Conservation (phyloP, 2,113 vertebrate species). For the Nannobrachium achirus region DNA sequence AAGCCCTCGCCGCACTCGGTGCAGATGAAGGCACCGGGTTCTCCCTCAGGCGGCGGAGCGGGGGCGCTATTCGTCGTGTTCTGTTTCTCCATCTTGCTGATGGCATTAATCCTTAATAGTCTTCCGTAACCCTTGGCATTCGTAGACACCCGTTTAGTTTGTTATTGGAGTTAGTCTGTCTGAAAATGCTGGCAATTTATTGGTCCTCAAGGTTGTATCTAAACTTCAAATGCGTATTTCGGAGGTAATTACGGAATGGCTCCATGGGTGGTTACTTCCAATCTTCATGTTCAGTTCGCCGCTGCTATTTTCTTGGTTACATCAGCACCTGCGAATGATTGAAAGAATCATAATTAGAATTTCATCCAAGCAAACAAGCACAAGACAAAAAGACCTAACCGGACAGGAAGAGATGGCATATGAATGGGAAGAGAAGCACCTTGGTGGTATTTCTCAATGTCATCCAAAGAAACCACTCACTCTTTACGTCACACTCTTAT, state of each 20-base stretch:
- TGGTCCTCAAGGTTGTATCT: not conserved
- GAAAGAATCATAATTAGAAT: too few species aligned
- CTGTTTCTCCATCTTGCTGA: slow-evolving; percentile 72
- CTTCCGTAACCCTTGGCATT: not conserved
- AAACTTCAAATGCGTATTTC: not conserved
- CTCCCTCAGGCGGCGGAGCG: slow-evolving; percentile 50
- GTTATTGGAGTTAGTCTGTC: slow-evolving; percentile 1
- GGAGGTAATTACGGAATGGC: not conserved
- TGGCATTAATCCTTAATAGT: slow-evolving; percentile 60
- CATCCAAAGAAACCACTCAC: too few species aligned
- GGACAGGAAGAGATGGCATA: too few species aligned
- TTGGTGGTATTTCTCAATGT: too few species aligned
- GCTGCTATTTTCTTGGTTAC: slow-evolving; percentile 16
- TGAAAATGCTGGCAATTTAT: slow-evolving; percentile 4
- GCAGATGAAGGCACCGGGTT: slow-evolving; percentile 79
- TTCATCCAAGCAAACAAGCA: too few species aligned
- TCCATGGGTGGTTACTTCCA: slow-evolving; percentile 4
- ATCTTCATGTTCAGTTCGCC: slow-evolving; percentile 17
- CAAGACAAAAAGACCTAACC: too few species aligned
- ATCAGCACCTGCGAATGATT: slow-evolving; percentile 40
- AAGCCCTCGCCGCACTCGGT: slow-evolving; percentile 84
- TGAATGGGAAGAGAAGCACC: too few species aligned
- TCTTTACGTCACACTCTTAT: too few species aligned
- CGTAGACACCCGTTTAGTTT: slow-evolving; percentile 14
- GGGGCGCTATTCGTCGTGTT: slow-evolving; percentile 55